Evolutionary conservation across 2,888 invertebrate genomes (phyloP), one percentile per base, ranked within the genome.

Genomic region (Hirtodrosophila cameraria): DNA sequence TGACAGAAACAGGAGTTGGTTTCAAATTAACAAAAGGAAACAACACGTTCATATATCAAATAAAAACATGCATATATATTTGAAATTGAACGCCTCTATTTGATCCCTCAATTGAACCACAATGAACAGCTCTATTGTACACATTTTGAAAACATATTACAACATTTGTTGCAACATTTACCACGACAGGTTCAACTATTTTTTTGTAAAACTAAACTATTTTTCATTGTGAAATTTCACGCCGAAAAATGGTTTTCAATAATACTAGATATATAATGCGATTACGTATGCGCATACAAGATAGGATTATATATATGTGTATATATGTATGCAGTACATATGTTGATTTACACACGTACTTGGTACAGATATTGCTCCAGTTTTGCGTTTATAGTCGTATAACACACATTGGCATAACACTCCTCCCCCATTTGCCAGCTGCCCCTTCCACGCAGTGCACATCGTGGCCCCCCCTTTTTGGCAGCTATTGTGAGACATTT

Each of bases 181-280:
- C n/a, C n/a, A n/a, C n/a, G n/a, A n/a, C n/a, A n/a, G n/a, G 12
- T 48, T 36, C 48, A 36, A 27, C 27, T 36, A 16, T 41, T 28
- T 54, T 27, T 41, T 6, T 16, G 15, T 11, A 52, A 16, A 18
- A 7, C 9, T 46, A 36, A 55, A 53, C 55, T 11, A 31, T 53
- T 50, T 52, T 53, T 39, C 38, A 52, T 48, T 20, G 16, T 35
- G 36, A 27, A 33, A 50, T 65, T 55, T 54, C 42, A 53, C 63
- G 42, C 54, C 43, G 48, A 70, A 71, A 75, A 68, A 48, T 69
- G 65, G 50, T 57, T 62, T 75, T 69, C 68, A 66, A 75, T 77
- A 77, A 77, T 61, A 55, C n/a, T n/a, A n/a, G 57, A 68, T 77
- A 68, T 66, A 63, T 65, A 49, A 46, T 54, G 49, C 54, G 45